phyloP scores from a whole-genome alignment of 2,888 invertebrate species.

The Micropterix aruncella region DNA sequence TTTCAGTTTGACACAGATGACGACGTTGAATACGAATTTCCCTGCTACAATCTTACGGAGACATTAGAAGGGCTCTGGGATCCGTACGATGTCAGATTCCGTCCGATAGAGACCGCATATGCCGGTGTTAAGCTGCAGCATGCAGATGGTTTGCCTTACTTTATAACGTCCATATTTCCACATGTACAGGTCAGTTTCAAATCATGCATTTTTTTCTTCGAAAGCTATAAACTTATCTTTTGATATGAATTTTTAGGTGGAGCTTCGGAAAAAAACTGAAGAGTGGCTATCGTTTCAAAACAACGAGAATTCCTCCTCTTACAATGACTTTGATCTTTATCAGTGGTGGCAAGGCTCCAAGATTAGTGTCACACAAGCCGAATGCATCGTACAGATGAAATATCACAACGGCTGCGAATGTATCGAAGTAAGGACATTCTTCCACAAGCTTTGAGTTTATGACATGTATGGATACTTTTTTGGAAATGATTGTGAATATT shows the following conservation, averaged over 20 bases:
- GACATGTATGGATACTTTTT: neutral
- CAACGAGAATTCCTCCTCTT: conserved; percentile 26
- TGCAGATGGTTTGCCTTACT: conserved; percentile 38
- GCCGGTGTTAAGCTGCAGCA: conserved; percentile 48
- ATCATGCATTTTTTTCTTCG: neutral
- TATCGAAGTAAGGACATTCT: conserved; percentile 36
- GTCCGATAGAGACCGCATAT: conserved; percentile 34
- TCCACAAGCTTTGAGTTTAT: no score
- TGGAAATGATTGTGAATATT: no score
- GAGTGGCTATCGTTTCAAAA: conserved; percentile 22
- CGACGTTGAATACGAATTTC: conserved; percentile 63
- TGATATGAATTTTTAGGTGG: conserved; percentile 24
- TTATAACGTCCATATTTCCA: conserved; percentile 53
- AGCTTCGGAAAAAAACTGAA: conserved; percentile 39
- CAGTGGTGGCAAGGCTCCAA: conserved; percentile 63
- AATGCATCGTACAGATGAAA: conserved; percentile 50
- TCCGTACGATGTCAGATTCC: conserved; percentile 34
- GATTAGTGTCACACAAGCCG: conserved; percentile 49
- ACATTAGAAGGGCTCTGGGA: conserved; percentile 55
- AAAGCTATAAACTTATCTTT: neutral
- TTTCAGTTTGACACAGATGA: conserved; percentile 52
- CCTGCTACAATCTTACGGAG: conserved; percentile 52
- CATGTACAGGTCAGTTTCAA: conserved; percentile 39
- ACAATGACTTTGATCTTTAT: conserved; percentile 45
- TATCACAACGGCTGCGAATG: conserved; percentile 32